Conservation (phyloP, 1,140 invertebrate genomes). For the Eciton burchellii region DNA sequence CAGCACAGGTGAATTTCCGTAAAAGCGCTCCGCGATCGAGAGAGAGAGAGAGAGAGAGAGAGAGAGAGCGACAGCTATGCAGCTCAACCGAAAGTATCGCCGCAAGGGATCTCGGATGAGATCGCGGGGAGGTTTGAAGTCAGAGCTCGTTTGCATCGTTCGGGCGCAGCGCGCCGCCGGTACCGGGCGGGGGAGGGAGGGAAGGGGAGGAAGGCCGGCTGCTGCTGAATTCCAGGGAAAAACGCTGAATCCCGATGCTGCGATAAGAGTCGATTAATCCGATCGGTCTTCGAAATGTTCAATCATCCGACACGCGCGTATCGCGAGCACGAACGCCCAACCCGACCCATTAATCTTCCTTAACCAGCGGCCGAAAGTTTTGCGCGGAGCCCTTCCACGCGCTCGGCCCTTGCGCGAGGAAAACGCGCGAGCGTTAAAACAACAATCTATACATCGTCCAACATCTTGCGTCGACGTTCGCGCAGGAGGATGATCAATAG, state of each 20-base stretch:
- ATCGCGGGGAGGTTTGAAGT: not conserved
- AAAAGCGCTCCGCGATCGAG: not conserved
- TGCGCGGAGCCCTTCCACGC: not conserved
- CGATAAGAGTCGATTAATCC: conserved; percentile 44
- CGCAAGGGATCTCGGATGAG: conserved; percentile 13
- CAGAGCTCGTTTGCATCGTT: conserved; percentile 21
- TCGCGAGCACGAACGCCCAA: conserved; percentile 26
- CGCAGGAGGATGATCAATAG: conserved; percentile 51
- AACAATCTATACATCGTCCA: conserved; percentile 53
- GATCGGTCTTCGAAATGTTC: conserved; percentile 51
- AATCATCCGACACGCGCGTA: conserved; percentile 30
- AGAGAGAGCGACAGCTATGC: conserved; percentile 10
- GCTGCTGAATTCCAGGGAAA: conserved; percentile 19
- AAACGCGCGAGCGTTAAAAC: conserved; percentile 40
- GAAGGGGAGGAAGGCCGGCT: not conserved
- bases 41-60: not conserved
- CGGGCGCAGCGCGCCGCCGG: not conserved
- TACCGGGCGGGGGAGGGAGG: too few species aligned
- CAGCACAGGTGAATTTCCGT: not conserved
- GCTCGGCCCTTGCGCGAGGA: not conserved
- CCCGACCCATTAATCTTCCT: conserved; percentile 53
- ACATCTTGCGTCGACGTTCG: conserved; percentile 54
- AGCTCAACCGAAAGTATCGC: conserved; percentile 38
- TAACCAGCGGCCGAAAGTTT: conserved; percentile 48
- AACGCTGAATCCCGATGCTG: not conserved